Evolutionary conservation across 2,797 vertebrate genomes (phyloP), one percentile per base, ranked within the genome.

Genomic region (Gadopsis marmoratus): DNA sequence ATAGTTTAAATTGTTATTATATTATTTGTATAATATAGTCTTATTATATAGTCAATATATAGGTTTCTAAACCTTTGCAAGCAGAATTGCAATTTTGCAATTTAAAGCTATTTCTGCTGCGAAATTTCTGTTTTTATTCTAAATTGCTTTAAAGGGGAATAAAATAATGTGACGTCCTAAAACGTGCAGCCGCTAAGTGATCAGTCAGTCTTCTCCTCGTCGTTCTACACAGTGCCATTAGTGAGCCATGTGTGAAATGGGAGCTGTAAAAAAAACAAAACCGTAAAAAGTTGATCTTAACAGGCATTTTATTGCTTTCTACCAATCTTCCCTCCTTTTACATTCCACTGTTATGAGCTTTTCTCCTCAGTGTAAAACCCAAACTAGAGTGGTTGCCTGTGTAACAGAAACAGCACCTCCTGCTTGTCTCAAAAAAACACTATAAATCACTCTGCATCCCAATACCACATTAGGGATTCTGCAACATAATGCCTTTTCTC

Each of bases 371-470:
- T 51, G 37, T 76, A 47, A 76, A 82, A 63, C 60, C 37, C 47
- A 77, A 79, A 69, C 33, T 62, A 17, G 41, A 61, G 73, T 77
- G 55, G 69, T 63, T 78, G 62, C 72, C 61, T 76, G 48, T 26
- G 33, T 74, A 71, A 67, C 47, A 9, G 64, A 59, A 58, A 45
- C 51, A 61, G n/a, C 41, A 51, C 23, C 61, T 74, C 61, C 61
- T 43, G 3, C 31, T 51, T 37, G 7, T 59, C 67, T 63, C 63
- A 31, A 47, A 43, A 68, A 39, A 66, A 54, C 65, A 54, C 65
- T 54, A 71, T 76, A 68, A 83, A 86, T 75, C 76, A 81, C 59
- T 35, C 53, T 50, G 48, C 73, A 61, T 67, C 55, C 41, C 54
- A n/a, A 12, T 78, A 76, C 53, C 54, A 73, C 81, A 80, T 75